phyloP scores from a whole-genome alignment of 2,888 invertebrate species.

The Rhynchonema sp. region DNA sequence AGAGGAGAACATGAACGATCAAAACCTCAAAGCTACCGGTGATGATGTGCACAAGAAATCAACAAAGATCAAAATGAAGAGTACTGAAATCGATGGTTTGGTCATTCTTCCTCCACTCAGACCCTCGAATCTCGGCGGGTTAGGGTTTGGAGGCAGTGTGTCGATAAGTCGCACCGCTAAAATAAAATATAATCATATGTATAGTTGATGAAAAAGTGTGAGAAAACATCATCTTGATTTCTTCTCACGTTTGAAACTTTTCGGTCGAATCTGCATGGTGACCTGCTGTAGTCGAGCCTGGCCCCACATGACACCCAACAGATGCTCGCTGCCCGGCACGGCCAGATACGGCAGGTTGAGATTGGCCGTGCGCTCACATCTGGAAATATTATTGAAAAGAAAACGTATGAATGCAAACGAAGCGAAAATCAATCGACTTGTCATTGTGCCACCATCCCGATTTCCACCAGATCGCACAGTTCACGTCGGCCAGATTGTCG shows the following conservation, averaged over 20 bases:
- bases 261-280: background rate
- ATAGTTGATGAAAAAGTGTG: no score
- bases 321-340: background rate
- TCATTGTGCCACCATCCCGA: slow-evolving; percentile 5
- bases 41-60: no score
- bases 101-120: background rate
- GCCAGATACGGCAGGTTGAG: slow-evolving; percentile 1
- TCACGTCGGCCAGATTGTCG: background rate
- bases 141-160: no score
- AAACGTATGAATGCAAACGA: no score
- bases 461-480: background rate
- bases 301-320: slow-evolving; percentile 1
- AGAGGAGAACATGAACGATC: background rate
- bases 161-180: no score
- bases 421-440: no score
- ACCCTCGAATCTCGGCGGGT: background rate
- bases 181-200: no score
- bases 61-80: no score
- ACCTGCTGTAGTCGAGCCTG: background rate
- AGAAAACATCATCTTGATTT: no score
- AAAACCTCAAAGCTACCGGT: no score
- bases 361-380: slow-evolving; percentile 1
- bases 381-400: no score
- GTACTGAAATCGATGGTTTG: no score
- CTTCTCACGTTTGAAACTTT: background rate